These are phyloP conservation scores for Cinara cedri DNA, from an alignment of 2,888 invertebrate species.

Conservation along the genomic window DNA sequence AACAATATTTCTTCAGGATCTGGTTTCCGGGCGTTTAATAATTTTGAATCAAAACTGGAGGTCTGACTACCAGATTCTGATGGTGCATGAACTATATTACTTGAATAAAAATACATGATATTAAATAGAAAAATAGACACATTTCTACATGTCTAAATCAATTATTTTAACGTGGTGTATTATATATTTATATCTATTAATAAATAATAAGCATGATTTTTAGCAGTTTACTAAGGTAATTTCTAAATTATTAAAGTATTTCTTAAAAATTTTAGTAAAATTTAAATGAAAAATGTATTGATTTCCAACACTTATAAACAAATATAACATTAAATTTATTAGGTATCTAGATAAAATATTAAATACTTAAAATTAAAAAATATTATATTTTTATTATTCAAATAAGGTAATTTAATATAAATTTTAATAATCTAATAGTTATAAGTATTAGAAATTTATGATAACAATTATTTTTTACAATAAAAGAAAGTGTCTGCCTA, in stretches of 20 bases:
- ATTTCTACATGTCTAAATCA: not conserved
- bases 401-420: too few species aligned
- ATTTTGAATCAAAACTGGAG: conserved; percentile 73
- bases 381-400: too few species aligned
- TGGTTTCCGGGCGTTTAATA: conserved; percentile 81
- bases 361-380: not conserved
- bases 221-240: not conserved
- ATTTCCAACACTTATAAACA: not conserved
- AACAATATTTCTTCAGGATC: conserved; percentile 88
- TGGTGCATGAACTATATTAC: conserved; percentile 58
- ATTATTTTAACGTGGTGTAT: not conserved
- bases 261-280: not conserved
- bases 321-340: not conserved
- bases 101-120: not conserved
- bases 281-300: not conserved
- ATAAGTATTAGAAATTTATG: too few species aligned
- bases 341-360: not conserved
- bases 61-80: conserved; percentile 61
- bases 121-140: not conserved
- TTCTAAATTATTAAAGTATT: not conserved
- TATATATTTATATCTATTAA: not conserved
- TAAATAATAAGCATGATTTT: not conserved
- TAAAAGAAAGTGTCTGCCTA: too few species aligned
- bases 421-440: too few species aligned
- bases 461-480: too few species aligned